Percentiles rank a stretch among this genome's conserved stretches.
Evolutionary conservation across 2,113 vertebrate species (phyloP).

Genomic region (Propithecus coquereli): DNA sequence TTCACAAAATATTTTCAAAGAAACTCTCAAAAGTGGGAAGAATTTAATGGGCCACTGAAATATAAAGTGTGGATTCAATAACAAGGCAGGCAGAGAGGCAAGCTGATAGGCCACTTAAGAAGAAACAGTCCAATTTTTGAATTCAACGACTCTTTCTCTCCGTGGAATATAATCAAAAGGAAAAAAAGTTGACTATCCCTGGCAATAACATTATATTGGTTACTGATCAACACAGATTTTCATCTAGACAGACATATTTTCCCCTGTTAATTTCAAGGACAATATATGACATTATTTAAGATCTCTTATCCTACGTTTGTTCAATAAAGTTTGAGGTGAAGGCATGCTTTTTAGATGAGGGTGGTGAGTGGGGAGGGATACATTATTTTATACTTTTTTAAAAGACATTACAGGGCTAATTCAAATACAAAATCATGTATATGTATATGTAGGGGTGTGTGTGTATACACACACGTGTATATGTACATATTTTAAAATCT

Average conservation of each 20-base stretch:
- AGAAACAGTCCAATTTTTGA: slow-evolving; percentile 45
- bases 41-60: slow-evolving; percentile 62
- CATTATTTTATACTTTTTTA: background rate
- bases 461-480: no score
- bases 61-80: slow-evolving; percentile 63
- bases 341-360: background rate
- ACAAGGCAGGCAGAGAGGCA: slow-evolving; percentile 55
- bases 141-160: background rate
- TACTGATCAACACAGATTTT: background rate
- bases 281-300: background rate
- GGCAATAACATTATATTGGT: background rate
- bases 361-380: background rate
- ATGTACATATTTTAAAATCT: background rate
- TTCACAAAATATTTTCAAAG: slow-evolving; percentile 55
- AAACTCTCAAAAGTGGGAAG: slow-evolving; percentile 40
- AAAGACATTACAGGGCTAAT: background rate
- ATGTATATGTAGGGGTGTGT: background rate
- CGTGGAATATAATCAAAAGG: background rate
- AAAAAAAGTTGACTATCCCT: background rate
- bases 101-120: slow-evolving; percentile 43
- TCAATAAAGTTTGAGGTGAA: background rate
- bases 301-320: background rate
- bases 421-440: background rate
- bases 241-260: background rate
- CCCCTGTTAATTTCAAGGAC: background rate